A percentile compares a stretch with the other conserved stretches of the same genome.
Evolutionary conservation across 1,140 invertebrate species (phyloP).

Genomic region (Melipona quadrifasciata): DNA sequence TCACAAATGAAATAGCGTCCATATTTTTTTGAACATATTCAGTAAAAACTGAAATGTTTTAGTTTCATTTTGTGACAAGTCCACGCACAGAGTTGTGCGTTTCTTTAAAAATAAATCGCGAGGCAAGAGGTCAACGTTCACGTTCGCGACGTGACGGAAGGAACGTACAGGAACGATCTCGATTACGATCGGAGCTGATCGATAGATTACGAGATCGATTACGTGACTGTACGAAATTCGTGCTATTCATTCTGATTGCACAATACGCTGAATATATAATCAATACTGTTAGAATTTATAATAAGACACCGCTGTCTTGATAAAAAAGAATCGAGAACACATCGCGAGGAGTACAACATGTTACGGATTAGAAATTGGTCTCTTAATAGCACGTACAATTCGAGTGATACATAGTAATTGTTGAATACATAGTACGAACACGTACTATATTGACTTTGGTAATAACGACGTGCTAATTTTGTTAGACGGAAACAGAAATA

Average conservation of each 20-base stretch:
- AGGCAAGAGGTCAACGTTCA: no score
- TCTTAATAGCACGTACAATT: not conserved
- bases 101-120: no score
- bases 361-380: not conserved
- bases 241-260: not conserved
- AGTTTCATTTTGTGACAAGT: no score
- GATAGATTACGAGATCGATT: not conserved
- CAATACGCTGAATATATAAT: not conserved
- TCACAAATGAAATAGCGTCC: no score
- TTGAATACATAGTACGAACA: not conserved
- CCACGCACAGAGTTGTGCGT: no score
- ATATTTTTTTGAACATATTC: no score
- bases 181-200: not conserved
- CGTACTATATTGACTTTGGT: not conserved
- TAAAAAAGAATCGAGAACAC: not conserved
- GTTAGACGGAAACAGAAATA: not conserved
- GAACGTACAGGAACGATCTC: not conserved
- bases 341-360: rapidly evolving
- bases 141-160: not conserved
- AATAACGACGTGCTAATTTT: not conserved
- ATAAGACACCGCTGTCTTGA: no score
- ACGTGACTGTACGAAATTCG: not conserved
- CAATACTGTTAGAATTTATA: no score
- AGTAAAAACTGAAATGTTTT: no score
- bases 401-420: not conserved